These are phyloP conservation scores for Drosophila murphyi DNA, from an alignment of 1,140 invertebrate species.

Conservation along the genomic window DNA sequence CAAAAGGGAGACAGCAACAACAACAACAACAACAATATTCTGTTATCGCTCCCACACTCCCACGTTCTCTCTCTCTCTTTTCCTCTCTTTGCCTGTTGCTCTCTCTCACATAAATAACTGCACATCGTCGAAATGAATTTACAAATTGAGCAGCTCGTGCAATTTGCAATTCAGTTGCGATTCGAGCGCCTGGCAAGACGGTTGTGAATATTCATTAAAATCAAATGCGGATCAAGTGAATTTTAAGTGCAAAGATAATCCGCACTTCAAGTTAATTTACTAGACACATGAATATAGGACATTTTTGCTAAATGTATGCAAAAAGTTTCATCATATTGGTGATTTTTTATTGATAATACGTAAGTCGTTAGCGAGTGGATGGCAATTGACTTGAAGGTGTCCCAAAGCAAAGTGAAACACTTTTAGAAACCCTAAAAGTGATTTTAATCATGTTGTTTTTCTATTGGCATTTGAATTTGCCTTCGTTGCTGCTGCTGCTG, in stretches of 20 bases:
- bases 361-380: conserved; percentile 17
- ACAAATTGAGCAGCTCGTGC: conserved; percentile 31
- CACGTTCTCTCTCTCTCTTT: not conserved
- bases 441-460: conserved; percentile 59
- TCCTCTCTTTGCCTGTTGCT: too few species aligned
- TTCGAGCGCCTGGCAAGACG: conserved; percentile 49
- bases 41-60: not conserved
- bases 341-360: conserved; percentile 4
- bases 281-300: not conserved
- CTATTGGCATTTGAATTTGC: conserved; percentile 44
- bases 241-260: conserved; percentile 9
- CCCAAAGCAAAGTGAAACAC: not conserved
- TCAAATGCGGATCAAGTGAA: not conserved
- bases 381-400: not conserved
- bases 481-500: conserved; percentile 32
- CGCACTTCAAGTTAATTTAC: conserved; percentile 3
- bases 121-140: conserved; percentile 16
- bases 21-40: too few species aligned
- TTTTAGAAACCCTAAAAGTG: conserved; percentile 65
- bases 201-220: conserved; percentile 32
- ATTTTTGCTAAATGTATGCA: not conserved
- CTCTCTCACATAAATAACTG: conserved; percentile 4
- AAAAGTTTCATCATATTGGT: not conserved
- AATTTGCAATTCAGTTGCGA: conserved; percentile 76
- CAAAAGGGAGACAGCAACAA: not conserved